These are phyloP conservation scores for Flexamia atlantica DNA, from an alignment of 2,888 invertebrate species.

Conservation along the genomic window DNA sequence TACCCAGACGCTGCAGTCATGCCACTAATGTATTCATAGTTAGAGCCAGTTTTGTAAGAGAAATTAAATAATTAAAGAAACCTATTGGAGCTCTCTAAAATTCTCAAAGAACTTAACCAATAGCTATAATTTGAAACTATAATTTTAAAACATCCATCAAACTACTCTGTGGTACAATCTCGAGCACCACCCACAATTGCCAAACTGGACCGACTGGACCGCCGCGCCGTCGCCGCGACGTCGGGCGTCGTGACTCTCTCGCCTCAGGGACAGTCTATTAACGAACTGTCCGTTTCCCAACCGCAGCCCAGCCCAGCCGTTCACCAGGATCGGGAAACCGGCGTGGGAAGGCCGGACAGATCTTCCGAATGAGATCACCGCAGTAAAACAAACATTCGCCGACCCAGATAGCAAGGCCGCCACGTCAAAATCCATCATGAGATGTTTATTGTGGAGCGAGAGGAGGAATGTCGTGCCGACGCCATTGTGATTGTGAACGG, in stretches of 20 bases:
- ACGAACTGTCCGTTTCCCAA: conserved; percentile 31
- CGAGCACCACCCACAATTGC: neutral
- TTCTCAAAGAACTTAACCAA: no score
- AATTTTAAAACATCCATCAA: no score
- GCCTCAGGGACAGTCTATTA: conserved; percentile 21
- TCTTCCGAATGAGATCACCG: conserved; percentile 40
- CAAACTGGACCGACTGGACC: neutral
- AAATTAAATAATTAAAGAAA: no score
- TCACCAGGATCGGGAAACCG: neutral
- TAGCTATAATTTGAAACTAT: no score
- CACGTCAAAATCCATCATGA: conserved; percentile 31
- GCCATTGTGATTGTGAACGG: conserved; percentile 24
- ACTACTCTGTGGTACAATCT: no score
- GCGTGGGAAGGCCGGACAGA: conserved; percentile 42
- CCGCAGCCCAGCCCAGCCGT: neutral
- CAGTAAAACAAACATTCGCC: conserved; percentile 48
- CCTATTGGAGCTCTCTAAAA: no score
- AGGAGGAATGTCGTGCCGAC: conserved; percentile 25
- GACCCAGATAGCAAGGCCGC: conserved; percentile 24
- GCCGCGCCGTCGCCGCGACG: neutral
- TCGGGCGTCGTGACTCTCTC: conserved; percentile 3
- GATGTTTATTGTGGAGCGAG: conserved; percentile 32
- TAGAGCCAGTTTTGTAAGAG: no score
- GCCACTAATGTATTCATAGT: no score
- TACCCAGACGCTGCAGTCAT: no score